phyloP scores from a whole-genome alignment of 2,797 vertebrate genomes.

The Atherinosoma microstoma region DNA sequence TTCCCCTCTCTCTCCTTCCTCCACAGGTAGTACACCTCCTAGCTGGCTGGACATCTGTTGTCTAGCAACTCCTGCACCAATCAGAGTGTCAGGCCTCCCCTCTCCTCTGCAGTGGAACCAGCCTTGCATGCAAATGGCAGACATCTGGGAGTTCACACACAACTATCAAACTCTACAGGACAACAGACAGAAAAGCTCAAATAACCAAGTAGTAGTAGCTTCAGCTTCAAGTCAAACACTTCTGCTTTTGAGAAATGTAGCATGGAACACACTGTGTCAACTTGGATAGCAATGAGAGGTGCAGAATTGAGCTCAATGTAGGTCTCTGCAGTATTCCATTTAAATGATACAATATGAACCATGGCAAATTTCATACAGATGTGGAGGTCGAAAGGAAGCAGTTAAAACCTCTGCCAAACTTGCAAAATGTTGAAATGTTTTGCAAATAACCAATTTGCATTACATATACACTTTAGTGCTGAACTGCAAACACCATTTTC shows the following conservation, averaged over 20 bases:
- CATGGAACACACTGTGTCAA: background rate
- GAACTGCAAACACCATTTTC: too few relatives aligned
- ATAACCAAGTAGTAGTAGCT: background rate
- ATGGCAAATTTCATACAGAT: background rate
- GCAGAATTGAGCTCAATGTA: background rate
- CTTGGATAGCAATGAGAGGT: background rate
- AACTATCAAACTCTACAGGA: constrained; percentile 65
- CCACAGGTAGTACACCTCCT: constrained; percentile 84
- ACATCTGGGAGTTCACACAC: constrained; percentile 66
- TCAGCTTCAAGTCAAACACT: background rate
- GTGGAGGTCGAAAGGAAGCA: background rate
- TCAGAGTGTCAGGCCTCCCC: constrained; percentile 77
- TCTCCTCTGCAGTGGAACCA: constrained; percentile 86
- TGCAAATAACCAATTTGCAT: background rate
- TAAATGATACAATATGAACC: background rate
- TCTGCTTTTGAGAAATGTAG: background rate
- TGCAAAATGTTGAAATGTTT: background rate
- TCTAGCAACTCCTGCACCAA: constrained; percentile 87
- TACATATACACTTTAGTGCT: background rate
- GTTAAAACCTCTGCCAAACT: background rate
- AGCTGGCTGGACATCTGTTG: constrained; percentile 85
- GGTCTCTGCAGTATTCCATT: background rate
- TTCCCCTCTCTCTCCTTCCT: constrained; percentile 51
- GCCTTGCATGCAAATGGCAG: constrained; percentile 84
- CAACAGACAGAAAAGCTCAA: constrained; percentile 29